phyloP scores from a whole-genome alignment of 2,888 invertebrate species.

The Microchrysa polita region DNA sequence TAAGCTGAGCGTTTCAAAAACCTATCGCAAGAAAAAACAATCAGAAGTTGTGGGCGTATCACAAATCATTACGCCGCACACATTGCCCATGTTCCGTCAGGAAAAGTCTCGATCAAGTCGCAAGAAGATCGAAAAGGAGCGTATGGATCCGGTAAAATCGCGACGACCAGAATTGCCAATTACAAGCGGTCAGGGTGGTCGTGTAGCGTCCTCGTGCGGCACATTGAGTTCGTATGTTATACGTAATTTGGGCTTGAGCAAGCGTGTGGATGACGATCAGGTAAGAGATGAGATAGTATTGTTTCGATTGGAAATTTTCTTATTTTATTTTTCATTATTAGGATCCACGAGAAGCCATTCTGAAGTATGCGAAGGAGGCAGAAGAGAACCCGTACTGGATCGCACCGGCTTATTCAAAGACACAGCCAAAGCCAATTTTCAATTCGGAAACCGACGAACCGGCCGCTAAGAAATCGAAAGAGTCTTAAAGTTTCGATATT shows the following conservation, averaged over 20 bases:
- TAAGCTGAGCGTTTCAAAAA: conserved; percentile 86
- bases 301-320: background rate
- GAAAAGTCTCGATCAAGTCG: conserved; percentile 88
- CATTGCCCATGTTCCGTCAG: conserved; percentile 93
- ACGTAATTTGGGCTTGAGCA: conserved; percentile 92
- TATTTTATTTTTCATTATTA: background rate
- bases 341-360: conserved; percentile 94
- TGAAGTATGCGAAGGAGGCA: conserved; percentile 94
- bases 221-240: conserved; percentile 97
- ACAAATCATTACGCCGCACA: conserved; percentile 96
- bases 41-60: conserved; percentile 89
- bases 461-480: conserved; percentile 60
- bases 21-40: conserved; percentile 79
- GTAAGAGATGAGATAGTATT: conserved; percentile 27
- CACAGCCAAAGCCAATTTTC: conserved; percentile 87
- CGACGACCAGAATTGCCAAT: conserved; percentile 85
- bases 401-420: conserved; percentile 88
- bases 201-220: conserved; percentile 93
- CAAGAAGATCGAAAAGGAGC: conserved; percentile 90
- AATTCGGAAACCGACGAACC: conserved; percentile 59
- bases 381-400: conserved; percentile 98
- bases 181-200: conserved; percentile 90
- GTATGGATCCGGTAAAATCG: conserved; percentile 87
- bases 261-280: conserved; percentile 91
- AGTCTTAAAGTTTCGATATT: conserved; percentile 53